phyloP scores from a whole-genome alignment of 2,797 vertebrate genomes.

The Pangasius krempfi region DNA sequence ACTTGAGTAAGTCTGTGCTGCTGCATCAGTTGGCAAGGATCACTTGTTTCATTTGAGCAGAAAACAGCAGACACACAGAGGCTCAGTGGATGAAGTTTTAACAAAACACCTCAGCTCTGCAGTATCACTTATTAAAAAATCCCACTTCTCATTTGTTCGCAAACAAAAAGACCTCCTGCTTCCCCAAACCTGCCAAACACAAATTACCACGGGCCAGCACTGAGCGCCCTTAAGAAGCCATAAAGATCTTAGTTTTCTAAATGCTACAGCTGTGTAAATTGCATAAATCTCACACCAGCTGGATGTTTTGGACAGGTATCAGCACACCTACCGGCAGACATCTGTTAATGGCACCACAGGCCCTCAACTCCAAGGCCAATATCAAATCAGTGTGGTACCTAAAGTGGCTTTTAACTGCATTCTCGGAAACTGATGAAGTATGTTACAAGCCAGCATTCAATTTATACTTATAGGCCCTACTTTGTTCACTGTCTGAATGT shows the following conservation, averaged over 20 bases:
- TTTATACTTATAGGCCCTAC: background rate
- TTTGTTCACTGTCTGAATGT: background rate
- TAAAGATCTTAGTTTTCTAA: constrained; percentile 3
- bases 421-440: background rate
- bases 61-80: constrained; percentile 25
- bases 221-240: constrained; percentile 10
- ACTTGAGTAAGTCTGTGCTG: constrained; percentile 35
- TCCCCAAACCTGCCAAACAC: constrained; percentile 18
- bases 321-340: constrained; percentile 27
- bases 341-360: constrained; percentile 15
- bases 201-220: constrained; percentile 24
- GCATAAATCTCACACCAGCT: constrained; percentile 20
- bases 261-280: constrained; percentile 10
- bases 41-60: constrained; percentile 14
- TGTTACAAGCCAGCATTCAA: background rate
- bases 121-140: constrained; percentile 12
- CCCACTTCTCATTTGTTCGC: background rate
- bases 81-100: background rate
- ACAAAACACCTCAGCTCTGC: constrained; percentile 26
- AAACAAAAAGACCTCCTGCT: constrained; percentile 12
- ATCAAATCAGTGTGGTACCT: background rate
- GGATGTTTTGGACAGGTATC: constrained; percentile 36
- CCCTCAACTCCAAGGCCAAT: constrained; percentile 4
- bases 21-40: constrained; percentile 39
- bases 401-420: constrained; percentile 14